phyloP scores from a whole-genome alignment of 2,888 invertebrate species.

The Dryococelus australis region DNA sequence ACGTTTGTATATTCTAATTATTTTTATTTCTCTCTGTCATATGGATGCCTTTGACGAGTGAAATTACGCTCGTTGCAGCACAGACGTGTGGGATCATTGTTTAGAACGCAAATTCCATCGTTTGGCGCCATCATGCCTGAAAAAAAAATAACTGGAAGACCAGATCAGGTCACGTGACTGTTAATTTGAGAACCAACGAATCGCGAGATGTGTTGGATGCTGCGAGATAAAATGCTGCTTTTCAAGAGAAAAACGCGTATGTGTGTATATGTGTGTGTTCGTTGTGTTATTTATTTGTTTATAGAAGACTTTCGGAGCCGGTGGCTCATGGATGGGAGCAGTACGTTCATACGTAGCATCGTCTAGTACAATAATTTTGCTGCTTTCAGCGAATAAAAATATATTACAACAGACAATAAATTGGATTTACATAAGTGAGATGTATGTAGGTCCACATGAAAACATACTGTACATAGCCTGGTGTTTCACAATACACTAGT shows the following conservation, averaged over 20 bases:
- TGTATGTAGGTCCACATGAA: no score
- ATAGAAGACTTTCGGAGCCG: no score
- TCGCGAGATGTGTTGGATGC: constrained; percentile 43
- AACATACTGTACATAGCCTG: no score
- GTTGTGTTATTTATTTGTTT: no score
- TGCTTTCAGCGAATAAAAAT: no score
- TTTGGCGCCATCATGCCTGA: constrained; percentile 67
- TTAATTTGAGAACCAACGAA: constrained; percentile 55
- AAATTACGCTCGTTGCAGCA: constrained; percentile 44
- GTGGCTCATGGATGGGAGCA: no score
- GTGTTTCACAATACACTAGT: no score
- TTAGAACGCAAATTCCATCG: constrained; percentile 60
- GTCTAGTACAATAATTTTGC: no score
- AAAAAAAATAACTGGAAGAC: constrained; percentile 61
- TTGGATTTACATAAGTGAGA: no score
- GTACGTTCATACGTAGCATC: no score
- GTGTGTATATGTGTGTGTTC: not conserved
- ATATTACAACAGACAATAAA: no score
- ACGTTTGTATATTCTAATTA: constrained; percentile 44
- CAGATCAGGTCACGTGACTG: constrained; percentile 62
- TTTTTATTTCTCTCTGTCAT: constrained; percentile 46
- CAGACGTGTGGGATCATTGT: constrained; percentile 54
- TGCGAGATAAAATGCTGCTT: constrained; percentile 23
- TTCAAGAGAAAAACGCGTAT: not conserved
- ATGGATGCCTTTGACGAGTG: constrained; percentile 47